phyloP scores from a whole-genome alignment of 2,888 invertebrate species.

The Magallana nippona region DNA sequence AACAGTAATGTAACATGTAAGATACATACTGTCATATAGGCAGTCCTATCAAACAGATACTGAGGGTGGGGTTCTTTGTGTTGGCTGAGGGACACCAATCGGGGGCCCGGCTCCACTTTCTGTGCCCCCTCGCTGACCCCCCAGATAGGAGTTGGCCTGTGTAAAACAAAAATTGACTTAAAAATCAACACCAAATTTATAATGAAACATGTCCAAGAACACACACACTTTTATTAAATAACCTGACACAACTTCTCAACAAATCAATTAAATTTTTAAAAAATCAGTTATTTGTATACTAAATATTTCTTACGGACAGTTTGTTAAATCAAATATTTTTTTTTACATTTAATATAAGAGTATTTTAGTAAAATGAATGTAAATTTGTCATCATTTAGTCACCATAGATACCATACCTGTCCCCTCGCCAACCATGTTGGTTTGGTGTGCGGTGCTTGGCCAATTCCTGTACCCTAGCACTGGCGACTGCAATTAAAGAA shows the following conservation, averaged over 20 bases:
- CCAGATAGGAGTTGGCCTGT: slow-evolving; percentile 72
- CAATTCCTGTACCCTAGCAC: slow-evolving; percentile 64
- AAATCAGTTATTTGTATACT: too few species aligned
- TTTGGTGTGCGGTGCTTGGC: slow-evolving; percentile 60
- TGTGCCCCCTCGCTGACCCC: slow-evolving; percentile 65
- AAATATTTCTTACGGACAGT: too few species aligned
- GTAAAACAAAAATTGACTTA: slow-evolving; percentile 36
- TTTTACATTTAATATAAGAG: too few species aligned
- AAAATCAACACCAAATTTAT: neutral
- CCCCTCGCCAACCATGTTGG: slow-evolving; percentile 58
- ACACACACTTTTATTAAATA: too few species aligned
- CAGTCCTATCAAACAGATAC: slow-evolving; percentile 65
- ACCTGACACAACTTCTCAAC: too few species aligned
- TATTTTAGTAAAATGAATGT: too few species aligned
- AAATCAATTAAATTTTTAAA: too few species aligned
- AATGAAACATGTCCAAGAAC: too few species aligned
- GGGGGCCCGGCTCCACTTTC: slow-evolving; percentile 61
- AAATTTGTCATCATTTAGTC: too few species aligned
- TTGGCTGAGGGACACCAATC: slow-evolving; percentile 63
- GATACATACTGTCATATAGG: slow-evolving; percentile 62
- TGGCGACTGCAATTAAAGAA: slow-evolving; percentile 62
- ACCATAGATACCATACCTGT: slow-evolving; percentile 55
- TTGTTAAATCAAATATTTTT: too few species aligned
- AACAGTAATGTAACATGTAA: neutral
- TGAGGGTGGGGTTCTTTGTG: slow-evolving; percentile 58